These are phyloP conservation scores for Ceratina australensis DNA, from an alignment of 1,140 invertebrate genomes.

Conservation along the genomic window DNA sequence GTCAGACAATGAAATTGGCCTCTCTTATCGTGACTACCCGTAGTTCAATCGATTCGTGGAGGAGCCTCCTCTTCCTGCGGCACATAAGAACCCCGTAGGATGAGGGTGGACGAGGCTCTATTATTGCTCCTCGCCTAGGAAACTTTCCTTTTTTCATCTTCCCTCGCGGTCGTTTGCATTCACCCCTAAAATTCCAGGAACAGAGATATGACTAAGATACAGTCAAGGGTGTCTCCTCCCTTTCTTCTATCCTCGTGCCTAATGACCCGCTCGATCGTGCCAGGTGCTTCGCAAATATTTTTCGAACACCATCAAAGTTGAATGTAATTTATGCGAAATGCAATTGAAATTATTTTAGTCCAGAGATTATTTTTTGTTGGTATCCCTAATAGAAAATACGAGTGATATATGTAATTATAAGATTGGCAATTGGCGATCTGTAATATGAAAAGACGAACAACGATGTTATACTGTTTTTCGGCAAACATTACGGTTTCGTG, in stretches of 20 bases:
- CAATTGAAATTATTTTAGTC: no score
- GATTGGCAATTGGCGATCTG: no score
- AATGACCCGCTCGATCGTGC: constrained; percentile 12
- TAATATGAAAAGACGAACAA: no score
- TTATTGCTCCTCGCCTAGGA: constrained; percentile 40
- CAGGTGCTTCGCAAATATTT: no score
- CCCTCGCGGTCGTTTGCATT: constrained; percentile 56
- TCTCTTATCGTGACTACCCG: constrained; percentile 53
- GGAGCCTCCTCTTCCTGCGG: constrained; percentile 24
- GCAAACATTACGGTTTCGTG: no score
- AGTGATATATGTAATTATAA: no score
- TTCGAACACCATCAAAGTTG: no score
- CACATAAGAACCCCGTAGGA: constrained; percentile 36
- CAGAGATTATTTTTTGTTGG: no score
- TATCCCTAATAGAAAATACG: no score
- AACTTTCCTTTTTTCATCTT: constrained; percentile 38
- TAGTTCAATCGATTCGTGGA: constrained; percentile 41
- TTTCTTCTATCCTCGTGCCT: background rate
- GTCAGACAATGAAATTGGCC: constrained; percentile 57
- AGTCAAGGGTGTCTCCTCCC: constrained; percentile 5
- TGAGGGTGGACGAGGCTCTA: background rate
- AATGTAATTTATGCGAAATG: no score
- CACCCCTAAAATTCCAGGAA: constrained; percentile 48
- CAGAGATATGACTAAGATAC: constrained; percentile 37
- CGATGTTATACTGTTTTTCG: no score